A percentile compares a stretch with the other conserved stretches of the same genome.
Conservation (phyloP, 1,140 invertebrate genomes). For the Sinella curviseta region DNA sequence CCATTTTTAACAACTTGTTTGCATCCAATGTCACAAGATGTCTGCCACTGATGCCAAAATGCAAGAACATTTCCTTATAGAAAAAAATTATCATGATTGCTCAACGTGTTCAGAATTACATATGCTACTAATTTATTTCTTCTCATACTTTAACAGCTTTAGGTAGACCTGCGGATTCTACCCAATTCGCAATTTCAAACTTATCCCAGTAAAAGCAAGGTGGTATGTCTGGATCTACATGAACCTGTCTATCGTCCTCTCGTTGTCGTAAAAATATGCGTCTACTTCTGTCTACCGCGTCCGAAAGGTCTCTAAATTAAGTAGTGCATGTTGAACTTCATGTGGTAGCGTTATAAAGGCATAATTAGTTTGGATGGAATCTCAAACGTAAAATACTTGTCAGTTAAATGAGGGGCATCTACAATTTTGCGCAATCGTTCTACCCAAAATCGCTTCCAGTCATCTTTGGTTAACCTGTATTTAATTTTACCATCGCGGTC, state of each 20-base stretch:
- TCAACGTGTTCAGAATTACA: not conserved
- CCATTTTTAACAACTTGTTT: not conserved
- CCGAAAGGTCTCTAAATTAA: not conserved
- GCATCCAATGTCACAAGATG: not conserved
- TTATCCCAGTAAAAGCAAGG: slow-evolving; percentile 1
- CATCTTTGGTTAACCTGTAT: not conserved
- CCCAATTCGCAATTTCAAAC: not conserved
- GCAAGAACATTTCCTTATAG: not conserved
- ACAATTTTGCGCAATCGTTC: not conserved
- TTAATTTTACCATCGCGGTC: not conserved
- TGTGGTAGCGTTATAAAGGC: not conserved
- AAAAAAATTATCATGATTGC: too few relatives aligned
- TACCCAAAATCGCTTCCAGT: not conserved
- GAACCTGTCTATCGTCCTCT: not conserved
- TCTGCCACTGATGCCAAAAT: not conserved
- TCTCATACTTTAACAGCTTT: not conserved
- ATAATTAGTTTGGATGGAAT: too few relatives aligned
- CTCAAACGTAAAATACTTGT: slow-evolving; percentile 7
- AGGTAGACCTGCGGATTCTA: not conserved
- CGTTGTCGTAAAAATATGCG: not conserved
- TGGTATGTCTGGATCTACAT: not conserved
- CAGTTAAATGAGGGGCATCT: not conserved
- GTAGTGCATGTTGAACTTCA: not conserved
- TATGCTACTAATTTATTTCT: not conserved
- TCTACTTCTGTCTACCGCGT: not conserved